Evolutionary conservation across 2,797 vertebrate genomes (phyloP), one percentile per base, ranked within the genome.

Genomic region (Typhlichthys subterraneus): DNA sequence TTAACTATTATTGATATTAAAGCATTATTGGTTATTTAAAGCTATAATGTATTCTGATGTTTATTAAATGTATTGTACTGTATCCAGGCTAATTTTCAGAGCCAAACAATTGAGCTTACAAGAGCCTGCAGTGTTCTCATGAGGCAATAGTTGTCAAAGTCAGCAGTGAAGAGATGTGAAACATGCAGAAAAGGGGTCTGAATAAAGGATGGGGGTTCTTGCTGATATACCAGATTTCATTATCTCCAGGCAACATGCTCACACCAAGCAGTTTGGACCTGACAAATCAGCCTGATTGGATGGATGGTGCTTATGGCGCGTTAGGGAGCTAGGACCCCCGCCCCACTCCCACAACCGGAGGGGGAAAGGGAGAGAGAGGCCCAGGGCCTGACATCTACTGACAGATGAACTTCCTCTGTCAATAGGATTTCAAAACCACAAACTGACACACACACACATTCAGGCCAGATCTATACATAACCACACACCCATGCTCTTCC

Each of bases 321-420:
- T 12, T 17, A 38, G 59, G 66, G 73, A 54, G 61, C 45, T 62
- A 7, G 62, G 45, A 61, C 53, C 53, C 53, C 53, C 13, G 7
- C 51, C 15, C 15, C 53, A 14, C 59, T 11, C 15, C 6, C 56
- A n/a, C 14, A n/a, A 17, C 42, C 15, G 4, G 57, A 63, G 51
- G 31, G 53, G 63, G 48, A 72, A 8, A 29, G 45, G 15, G 48
- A 65, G 33, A 62, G 14, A 63, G 70, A 62, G 61, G 67, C 67
- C 64, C 73, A 61, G 69, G 3, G 63, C 17, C 72, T 82, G 83
- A 86, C 68, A 72, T 50, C 72, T 73, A 72, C 80, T 79, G 84
- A 84, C 88, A 89, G 88, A 86, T 85, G 83, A 84, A 69, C 68
- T 88, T 87, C 85, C 84, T 79, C 75, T 75, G 72, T 83, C 71